Base-by-base conservation (phyloP, 2,888 invertebrate species). In the Teleiodes luculella region DNA sequence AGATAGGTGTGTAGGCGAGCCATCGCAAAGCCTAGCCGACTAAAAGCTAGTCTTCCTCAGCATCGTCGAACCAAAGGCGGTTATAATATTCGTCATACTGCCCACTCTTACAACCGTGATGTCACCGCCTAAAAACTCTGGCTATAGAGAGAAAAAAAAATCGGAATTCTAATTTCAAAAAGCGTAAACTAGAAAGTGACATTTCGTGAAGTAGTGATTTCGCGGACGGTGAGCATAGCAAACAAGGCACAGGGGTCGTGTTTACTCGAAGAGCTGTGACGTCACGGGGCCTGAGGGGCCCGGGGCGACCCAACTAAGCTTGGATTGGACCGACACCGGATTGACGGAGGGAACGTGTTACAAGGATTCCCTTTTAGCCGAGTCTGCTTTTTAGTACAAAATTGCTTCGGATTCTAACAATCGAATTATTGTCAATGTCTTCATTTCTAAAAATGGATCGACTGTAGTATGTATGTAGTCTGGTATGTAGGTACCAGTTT, bases 1-100 rank as follows among this genome's bases (percentile, higher is more conserved):
- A 18, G 18, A n/a, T 41, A 18, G 6, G 3, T 3, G 43, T 87
- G 86, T 89, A 76, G 86, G 76, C 86, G 81, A 80, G 67, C 66
- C 64, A 89, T 88, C 88, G 87, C 88, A 86, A 86, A 83, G 73
- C 62, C 76, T 67, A 76, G 75, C 78, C 74, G 66, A 57, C 84
- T 86, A 58, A 47, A 72, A 59, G 72, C 60, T 71, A 72, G 74
- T 59, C 79, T 79, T 79, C 85, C 88, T 87, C 84, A 58, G 67
- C 67, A 61, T 75, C 82, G 85, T 79, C 83, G 58, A 65, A 68
- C 80, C 76, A 65, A 65, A 65, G 62, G 64, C 50, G 68, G 74
- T 72, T 69, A 73, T 78, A 59, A 67, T 86, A 60, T 86, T 68
- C 87, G 86, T 86, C 88, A 64, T 56, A 53, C 73, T 76, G 61